A percentile compares a stretch with the other conserved stretches of the same genome.
Conservation (phyloP, 2,113 vertebrate genomes). For the Thamnophis sirtalis region DNA sequence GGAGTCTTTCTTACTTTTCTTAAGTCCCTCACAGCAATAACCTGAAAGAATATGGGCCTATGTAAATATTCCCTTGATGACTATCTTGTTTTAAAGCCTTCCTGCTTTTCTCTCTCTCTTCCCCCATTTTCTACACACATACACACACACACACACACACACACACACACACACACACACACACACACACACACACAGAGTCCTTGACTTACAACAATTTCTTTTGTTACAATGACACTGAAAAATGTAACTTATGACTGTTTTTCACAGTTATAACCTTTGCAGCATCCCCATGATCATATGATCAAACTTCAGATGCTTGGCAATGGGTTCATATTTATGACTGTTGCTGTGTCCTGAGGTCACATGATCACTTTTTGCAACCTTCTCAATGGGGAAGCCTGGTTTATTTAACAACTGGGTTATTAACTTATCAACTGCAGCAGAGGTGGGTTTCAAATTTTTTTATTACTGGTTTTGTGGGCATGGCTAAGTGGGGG, state of each 20-base stretch:
- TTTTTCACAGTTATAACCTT: not conserved
- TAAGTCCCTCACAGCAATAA: not conserved
- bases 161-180: not conserved
- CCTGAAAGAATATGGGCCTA: not conserved
- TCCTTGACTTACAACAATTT: not conserved
- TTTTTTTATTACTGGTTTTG: too few relatives aligned
- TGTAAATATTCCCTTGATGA: not conserved
- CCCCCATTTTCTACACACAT: too few relatives aligned
- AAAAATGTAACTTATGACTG: not conserved
- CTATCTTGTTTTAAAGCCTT: not conserved
- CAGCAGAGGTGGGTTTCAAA: too few relatives aligned
- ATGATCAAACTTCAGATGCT: not conserved
- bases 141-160: not conserved
- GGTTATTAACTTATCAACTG: not conserved
- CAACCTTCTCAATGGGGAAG: not conserved
- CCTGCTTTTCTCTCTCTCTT: too few relatives aligned
- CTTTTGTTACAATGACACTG: not conserved
- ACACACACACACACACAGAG: not conserved
- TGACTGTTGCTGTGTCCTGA: not conserved
- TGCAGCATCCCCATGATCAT: not conserved
- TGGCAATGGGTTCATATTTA: not conserved
- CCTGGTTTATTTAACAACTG: not conserved
- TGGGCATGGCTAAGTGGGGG: too few relatives aligned
- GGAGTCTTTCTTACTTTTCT: not conserved
- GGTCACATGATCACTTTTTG: not conserved